These are phyloP conservation scores for Temnothorax nylanderi DNA, from an alignment of 1,140 invertebrate genomes.

Conservation along the genomic window DNA sequence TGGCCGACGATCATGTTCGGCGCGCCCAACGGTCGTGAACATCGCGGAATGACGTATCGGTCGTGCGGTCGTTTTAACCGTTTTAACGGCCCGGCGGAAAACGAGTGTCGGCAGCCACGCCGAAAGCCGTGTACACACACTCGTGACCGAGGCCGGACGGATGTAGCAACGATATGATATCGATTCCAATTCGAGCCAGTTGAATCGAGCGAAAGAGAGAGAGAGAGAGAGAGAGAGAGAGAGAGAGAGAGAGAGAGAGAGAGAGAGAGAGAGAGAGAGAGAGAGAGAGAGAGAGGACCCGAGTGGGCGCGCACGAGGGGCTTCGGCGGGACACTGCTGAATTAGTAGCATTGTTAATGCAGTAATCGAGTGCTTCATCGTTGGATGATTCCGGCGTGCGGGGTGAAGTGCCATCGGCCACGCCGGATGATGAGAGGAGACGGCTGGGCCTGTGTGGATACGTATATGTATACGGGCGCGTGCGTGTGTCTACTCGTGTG, in stretches of 20 bases:
- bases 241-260: too few relatives aligned
- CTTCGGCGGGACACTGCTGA: conserved; percentile 59
- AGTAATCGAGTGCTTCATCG: conserved; percentile 84
- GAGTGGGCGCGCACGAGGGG: not conserved
- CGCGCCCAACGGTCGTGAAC: conserved; percentile 67
- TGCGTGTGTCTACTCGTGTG: conserved; percentile 70
- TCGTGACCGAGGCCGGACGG: conserved; percentile 47
- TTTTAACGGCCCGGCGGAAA: conserved; percentile 80
- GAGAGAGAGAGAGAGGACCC: too few relatives aligned
- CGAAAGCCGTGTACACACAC: conserved; percentile 77
- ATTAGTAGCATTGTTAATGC: conserved; percentile 83
- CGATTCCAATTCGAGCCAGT: conserved; percentile 67
- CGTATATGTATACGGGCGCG: not conserved
- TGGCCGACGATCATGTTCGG: conserved; percentile 70
- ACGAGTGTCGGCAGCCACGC: conserved; percentile 80
- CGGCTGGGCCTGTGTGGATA: conserved; percentile 42
- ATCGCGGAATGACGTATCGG: conserved; percentile 81
- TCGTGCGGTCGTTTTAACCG: conserved; percentile 81
- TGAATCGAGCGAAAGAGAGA: conserved; percentile 37
- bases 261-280: too few relatives aligned
- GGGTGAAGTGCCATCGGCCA: conserved; percentile 18
- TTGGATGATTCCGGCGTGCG: conserved; percentile 79
- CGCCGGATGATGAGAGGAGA: conserved; percentile 76
- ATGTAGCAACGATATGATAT: conserved; percentile 64
- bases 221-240: not conserved